Percentiles rank a stretch among this genome's conserved stretches.
phyloP scores from a whole-genome alignment of 2,113 vertebrate genomes.

The Tapirus terrestris region DNA sequence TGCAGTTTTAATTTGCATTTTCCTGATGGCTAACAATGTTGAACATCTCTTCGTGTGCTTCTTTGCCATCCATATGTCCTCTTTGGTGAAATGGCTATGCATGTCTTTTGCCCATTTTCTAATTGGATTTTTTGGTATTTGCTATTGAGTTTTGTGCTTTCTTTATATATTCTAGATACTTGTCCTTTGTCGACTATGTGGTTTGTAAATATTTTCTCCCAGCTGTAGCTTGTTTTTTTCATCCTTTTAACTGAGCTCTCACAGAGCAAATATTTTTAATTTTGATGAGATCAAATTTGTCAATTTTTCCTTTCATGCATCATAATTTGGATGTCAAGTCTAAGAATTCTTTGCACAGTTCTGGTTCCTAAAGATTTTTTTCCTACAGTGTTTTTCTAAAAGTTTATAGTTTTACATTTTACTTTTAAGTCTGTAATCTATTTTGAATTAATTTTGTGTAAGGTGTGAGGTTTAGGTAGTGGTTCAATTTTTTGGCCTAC shows the following conservation, averaged over 20 bases:
- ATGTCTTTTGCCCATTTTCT: too few relatives aligned
- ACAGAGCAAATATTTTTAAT: background rate
- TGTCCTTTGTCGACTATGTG: background rate
- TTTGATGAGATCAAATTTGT: background rate
- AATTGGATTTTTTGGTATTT: background rate
- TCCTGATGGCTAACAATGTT: background rate
- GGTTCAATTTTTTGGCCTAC: background rate
- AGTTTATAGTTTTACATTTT: background rate
- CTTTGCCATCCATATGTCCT: too few relatives aligned
- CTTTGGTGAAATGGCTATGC: too few relatives aligned
- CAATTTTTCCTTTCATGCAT: background rate
- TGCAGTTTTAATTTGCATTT: background rate
- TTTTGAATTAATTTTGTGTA: background rate
- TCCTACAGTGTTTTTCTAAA: background rate
- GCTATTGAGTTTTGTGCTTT: background rate
- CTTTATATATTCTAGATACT: background rate
- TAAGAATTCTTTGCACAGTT: background rate
- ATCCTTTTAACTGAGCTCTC: background rate
- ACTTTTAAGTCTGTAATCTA: background rate
- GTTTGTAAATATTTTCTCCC: conserved; percentile 33
- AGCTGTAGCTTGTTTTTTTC: background rate
- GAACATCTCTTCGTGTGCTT: background rate
- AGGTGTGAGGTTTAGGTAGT: background rate
- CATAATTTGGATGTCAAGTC: background rate
- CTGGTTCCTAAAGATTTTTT: background rate